These are phyloP conservation scores for Rhagonycha lutea DNA, from an alignment of 2,888 invertebrate genomes.

Conservation along the genomic window DNA sequence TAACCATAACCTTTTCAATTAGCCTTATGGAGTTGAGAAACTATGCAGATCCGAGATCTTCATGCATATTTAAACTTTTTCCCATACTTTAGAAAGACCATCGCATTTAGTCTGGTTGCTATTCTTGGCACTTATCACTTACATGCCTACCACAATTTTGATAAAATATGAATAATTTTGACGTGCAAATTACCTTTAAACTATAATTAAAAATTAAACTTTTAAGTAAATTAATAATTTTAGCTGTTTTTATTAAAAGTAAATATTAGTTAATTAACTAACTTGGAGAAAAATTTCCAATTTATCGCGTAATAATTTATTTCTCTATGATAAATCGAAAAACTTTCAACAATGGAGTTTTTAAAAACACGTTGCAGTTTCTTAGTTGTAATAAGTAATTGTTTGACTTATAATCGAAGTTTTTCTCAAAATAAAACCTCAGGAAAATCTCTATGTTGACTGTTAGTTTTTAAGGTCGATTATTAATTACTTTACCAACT, in stretches of 20 bases:
- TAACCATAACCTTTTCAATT: not conserved
- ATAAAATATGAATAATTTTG: not conserved
- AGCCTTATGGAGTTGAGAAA: not conserved
- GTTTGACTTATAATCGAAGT: not conserved
- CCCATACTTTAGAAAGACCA: too few relatives aligned
- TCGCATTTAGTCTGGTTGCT: too few relatives aligned
- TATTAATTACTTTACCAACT: not conserved
- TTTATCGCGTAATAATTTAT: not conserved
- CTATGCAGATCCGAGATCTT: not conserved
- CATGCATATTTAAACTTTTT: not conserved
- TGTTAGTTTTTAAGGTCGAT: not conserved
- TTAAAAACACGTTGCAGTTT: not conserved
- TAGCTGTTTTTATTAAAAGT: not conserved
- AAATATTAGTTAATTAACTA: not conserved
- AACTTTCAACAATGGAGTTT: not conserved
- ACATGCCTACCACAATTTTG: too few relatives aligned
- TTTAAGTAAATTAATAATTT: not conserved
- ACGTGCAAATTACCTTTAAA: not conserved
- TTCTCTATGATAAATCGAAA: not conserved
- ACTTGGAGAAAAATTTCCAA: not conserved
- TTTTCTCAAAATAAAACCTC: not conserved
- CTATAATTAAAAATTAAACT: not conserved
- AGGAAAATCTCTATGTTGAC: not conserved
- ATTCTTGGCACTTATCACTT: too few relatives aligned
- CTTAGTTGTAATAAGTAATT: not conserved